These are phyloP conservation scores for Leptatherina wallacei DNA, from an alignment of 2,797 vertebrate genomes.

Conservation along the genomic window DNA sequence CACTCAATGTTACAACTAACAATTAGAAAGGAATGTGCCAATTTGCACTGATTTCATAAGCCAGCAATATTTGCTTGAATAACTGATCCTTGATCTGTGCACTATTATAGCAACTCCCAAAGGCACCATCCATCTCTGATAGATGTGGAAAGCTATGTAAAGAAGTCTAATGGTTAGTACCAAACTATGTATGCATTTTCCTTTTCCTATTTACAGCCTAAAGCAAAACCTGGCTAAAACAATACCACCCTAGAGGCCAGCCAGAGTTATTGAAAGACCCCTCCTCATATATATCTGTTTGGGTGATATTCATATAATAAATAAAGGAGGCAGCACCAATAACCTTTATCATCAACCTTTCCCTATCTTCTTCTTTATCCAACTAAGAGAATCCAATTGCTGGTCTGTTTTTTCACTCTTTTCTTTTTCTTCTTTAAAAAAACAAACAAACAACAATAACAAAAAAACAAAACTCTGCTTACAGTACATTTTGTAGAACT, in stretches of 20 bases:
- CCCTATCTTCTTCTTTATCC: constrained; percentile 12
- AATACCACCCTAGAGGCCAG: constrained; percentile 35
- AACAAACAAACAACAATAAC: too few relatives aligned
- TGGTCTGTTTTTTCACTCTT: constrained; percentile 14
- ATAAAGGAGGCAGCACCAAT: constrained; percentile 44
- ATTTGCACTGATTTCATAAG: not conserved
- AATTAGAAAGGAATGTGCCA: not conserved
- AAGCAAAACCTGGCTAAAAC: constrained; percentile 38
- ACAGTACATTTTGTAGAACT: constrained; percentile 29
- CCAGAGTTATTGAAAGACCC: constrained; percentile 53
- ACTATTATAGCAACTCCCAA: not conserved
- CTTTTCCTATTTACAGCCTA: constrained; percentile 39
- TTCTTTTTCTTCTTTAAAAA: not conserved
- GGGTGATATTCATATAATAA: constrained; percentile 66
- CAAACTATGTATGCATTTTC: constrained; percentile 46
- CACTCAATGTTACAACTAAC: too few relatives aligned
- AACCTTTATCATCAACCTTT: constrained; percentile 44
- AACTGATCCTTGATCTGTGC: constrained; percentile 1
- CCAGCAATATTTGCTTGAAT: not conserved
- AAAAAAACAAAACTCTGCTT: constrained; percentile 14
- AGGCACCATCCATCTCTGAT: constrained; percentile 25
- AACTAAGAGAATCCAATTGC: constrained; percentile 47
- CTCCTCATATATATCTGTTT: constrained; percentile 51
- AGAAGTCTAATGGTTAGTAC: constrained; percentile 16
- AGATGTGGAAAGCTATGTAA: constrained; percentile 20